Percentiles rank a stretch among this genome's conserved stretches.
Evolutionary conservation across 2,888 invertebrate species (phyloP).

Genomic region (Acleris emargana): DNA sequence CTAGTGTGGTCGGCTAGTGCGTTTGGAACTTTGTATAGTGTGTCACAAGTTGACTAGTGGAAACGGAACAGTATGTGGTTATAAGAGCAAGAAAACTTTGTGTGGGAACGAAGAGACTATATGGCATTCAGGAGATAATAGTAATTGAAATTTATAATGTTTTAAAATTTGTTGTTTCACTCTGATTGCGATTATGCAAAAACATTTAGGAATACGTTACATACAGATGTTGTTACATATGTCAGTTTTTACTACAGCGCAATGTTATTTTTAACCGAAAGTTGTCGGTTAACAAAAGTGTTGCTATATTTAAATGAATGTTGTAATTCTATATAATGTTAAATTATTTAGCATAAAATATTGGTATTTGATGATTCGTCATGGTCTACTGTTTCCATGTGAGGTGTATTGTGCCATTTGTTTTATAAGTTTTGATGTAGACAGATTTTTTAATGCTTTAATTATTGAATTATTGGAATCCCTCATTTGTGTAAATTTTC

Average conservation of each 20-base stretch:
- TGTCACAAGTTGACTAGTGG: no score
- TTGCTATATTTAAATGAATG: conserved; percentile 35
- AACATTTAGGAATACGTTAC: conserved; percentile 2
- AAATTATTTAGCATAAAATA: conserved; percentile 31
- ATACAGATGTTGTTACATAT: conserved; percentile 26
- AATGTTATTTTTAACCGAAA: background rate
- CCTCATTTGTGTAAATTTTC: no score
- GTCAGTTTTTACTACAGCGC: conserved; percentile 15
- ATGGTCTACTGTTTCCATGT: conserved; percentile 22
- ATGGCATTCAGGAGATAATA: no score
- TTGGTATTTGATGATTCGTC: conserved; percentile 27
- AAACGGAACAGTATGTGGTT: no score
- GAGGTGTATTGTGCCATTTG: conserved; percentile 30
- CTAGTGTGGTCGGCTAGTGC: no score
- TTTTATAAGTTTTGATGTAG: conserved; percentile 18
- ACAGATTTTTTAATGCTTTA: conserved; percentile 5
- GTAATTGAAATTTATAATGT: background rate
- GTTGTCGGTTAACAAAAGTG: conserved; percentile 1
- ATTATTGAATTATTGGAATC: background rate
- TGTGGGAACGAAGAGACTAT: no score
- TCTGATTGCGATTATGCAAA: background rate
- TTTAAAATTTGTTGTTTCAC: conserved; percentile 17
- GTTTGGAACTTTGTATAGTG: no score
- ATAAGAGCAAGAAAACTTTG: no score
- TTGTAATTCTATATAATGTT: conserved; percentile 32